Percentiles rank a stretch among this genome's conserved stretches.
phyloP scores from a whole-genome alignment of 2,888 invertebrate genomes.

The Julus scanicus region DNA sequence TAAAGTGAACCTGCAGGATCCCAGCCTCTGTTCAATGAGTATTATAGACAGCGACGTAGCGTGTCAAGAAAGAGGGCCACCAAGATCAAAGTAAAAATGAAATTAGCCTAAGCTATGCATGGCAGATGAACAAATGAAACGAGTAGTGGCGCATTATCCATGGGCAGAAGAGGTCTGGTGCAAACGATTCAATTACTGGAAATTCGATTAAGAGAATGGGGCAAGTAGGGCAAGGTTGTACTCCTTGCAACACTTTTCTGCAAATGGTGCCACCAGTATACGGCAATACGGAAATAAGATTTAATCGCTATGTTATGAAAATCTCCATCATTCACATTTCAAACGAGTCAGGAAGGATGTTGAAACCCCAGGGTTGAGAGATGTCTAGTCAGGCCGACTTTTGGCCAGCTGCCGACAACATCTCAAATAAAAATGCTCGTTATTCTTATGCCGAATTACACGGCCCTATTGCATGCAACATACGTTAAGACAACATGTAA shows the following conservation, averaged over 20 bases:
- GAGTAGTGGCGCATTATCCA: not conserved
- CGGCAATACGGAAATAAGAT: not conserved
- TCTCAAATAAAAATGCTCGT: not conserved
- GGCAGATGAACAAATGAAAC: not conserved
- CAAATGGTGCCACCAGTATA: not conserved
- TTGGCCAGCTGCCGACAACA: constrained; percentile 11
- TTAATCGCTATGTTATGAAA: not conserved
- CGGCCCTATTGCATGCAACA: too few relatives aligned
- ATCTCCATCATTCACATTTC: not conserved
- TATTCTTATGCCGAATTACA: not conserved
- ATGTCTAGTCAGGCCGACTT: not conserved
- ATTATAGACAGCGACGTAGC: not conserved
- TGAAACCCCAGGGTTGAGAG: not conserved
- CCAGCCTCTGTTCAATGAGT: not conserved
- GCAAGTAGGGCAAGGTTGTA: constrained; percentile 24
- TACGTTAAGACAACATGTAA: not conserved
- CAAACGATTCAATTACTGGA: not conserved
- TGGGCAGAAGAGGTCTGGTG: not conserved
- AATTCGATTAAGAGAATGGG: not conserved
- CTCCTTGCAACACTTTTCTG: not conserved
- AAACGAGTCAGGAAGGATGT: not conserved
- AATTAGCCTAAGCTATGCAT: not conserved
- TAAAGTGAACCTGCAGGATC: not conserved
- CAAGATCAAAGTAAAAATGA: not conserved
- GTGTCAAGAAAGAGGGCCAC: not conserved